A percentile compares a stretch with the other conserved stretches of the same genome.
phyloP scores from a whole-genome alignment of 2,888 invertebrate species.

The Morinoia aosen region DNA sequence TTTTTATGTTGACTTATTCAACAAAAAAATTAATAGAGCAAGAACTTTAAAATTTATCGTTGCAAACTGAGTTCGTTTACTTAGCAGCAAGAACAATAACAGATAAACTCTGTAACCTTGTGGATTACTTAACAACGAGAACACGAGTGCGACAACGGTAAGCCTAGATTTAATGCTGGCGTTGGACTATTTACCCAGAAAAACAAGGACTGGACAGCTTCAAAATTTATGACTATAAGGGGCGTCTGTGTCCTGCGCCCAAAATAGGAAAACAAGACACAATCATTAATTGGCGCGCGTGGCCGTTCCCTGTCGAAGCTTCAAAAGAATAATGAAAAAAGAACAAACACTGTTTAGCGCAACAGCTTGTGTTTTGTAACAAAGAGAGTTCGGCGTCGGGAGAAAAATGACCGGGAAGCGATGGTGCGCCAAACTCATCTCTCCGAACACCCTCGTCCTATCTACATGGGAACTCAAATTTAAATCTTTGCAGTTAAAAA shows the following conservation, averaged over 20 bases:
- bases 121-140: background rate
- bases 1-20: too few relatives aligned
- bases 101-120: background rate
- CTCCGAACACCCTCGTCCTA: background rate
- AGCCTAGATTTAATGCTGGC: background rate
- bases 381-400: background rate
- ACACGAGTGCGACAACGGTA: background rate
- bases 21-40: too few relatives aligned
- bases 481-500: background rate
- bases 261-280: background rate
- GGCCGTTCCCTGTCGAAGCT: background rate
- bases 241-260: background rate
- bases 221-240: background rate
- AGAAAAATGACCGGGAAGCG: background rate
- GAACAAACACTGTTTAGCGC: background rate
- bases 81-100: background rate
- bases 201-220: background rate
- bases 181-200: background rate
- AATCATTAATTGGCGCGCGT: conserved; percentile 12
- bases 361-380: background rate
- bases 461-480: background rate
- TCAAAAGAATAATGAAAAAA: background rate
- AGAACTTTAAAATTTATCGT: too few relatives aligned
- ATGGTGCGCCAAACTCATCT: background rate
- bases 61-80: too few relatives aligned